Evolutionary conservation across 2,888 invertebrate genomes (phyloP).

Genomic region (Drosophila niveifrons): DNA sequence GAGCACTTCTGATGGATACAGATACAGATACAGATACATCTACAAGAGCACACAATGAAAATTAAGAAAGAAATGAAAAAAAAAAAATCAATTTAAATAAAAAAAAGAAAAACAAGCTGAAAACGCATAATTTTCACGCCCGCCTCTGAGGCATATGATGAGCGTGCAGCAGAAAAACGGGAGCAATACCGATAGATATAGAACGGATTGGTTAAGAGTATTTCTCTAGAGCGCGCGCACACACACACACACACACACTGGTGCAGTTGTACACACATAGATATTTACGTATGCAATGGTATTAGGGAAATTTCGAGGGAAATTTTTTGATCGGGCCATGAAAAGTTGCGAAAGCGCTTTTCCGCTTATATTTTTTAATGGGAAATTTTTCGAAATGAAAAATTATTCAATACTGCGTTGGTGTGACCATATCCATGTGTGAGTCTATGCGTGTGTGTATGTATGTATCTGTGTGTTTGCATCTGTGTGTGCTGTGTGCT

Average conservation of each 20-base stretch:
- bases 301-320: constrained; percentile 54
- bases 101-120: constrained; percentile 34
- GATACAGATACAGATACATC: constrained; percentile 49
- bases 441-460: constrained; percentile 29
- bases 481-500: constrained; percentile 32
- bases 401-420: constrained; percentile 65
- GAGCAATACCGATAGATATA: constrained; percentile 20
- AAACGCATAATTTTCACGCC: constrained; percentile 71
- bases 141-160: constrained; percentile 43
- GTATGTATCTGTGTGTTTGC: constrained; percentile 26
- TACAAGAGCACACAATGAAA: constrained; percentile 36
- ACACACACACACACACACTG: constrained; percentile 15
- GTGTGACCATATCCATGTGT: constrained; percentile 36
- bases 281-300: background rate
- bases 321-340: constrained; percentile 53
- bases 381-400: constrained; percentile 72
- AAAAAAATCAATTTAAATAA: constrained; percentile 40
- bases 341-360: constrained; percentile 76
- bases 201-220: constrained; percentile 41
- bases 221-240: constrained; percentile 1
- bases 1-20: constrained; percentile 63
- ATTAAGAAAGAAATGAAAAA: constrained; percentile 40
- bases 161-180: constrained; percentile 52
- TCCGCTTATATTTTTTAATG: constrained; percentile 60
- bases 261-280: background rate